A percentile compares a stretch with the other conserved stretches of the same genome.
phyloP scores from a whole-genome alignment of 2,113 vertebrate species.

The Coryphaenoides rupestris region DNA sequence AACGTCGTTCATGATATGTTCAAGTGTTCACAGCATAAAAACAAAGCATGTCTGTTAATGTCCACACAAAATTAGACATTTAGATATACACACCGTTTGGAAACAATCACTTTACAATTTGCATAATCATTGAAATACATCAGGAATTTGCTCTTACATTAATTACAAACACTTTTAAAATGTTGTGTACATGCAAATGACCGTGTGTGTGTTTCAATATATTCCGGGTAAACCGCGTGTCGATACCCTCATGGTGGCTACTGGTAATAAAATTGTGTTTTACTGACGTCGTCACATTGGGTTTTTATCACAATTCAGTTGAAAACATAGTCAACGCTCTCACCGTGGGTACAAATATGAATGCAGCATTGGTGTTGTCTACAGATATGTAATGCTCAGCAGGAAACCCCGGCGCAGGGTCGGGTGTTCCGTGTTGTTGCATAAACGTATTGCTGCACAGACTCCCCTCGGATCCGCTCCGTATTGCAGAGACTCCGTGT shows the following conservation, averaged over 20 bases:
- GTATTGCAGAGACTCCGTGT: neutral
- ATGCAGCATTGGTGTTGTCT: neutral
- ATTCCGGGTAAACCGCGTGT: neutral
- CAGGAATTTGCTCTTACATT: constrained; percentile 44
- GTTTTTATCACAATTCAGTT: too few species aligned
- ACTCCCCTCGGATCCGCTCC: neutral
- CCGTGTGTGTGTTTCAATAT: constrained; percentile 10
- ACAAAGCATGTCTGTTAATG: constrained; percentile 42
- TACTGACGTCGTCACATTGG: neutral
- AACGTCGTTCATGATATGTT: constrained; percentile 64
- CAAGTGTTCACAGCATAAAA: constrained; percentile 54
- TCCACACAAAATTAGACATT: constrained; percentile 48
- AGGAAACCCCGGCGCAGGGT: constrained; percentile 1
- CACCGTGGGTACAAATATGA: neutral
- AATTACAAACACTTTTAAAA: constrained; percentile 40
- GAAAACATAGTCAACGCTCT: neutral
- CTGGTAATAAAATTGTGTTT: neutral
- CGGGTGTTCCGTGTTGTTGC: constrained; percentile 15
- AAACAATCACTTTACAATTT: constrained; percentile 63
- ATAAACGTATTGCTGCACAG: constrained; percentile 6
- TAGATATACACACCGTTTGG: constrained; percentile 53
- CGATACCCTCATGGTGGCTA: constrained; percentile 1
- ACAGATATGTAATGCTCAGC: neutral
- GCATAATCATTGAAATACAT: constrained; percentile 67
- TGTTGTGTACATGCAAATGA: constrained; percentile 53